Conservation (phyloP, 2,113 vertebrate species). For the Mormyrus lacerda region DNA sequence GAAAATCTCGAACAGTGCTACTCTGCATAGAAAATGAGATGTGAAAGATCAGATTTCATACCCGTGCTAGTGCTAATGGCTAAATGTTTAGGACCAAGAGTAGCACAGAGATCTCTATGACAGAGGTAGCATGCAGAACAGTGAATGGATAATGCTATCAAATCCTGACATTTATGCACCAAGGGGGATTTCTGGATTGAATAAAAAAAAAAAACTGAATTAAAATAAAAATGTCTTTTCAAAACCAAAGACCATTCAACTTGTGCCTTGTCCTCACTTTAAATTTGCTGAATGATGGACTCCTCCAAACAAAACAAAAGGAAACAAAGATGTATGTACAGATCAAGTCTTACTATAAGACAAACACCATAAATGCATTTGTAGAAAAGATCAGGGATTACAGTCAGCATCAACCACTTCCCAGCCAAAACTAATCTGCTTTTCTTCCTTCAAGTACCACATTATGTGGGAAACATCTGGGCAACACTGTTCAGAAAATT, state of each 20-base stretch:
- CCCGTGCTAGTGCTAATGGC: not conserved
- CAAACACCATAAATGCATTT: conserved; percentile 62
- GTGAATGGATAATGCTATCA: not conserved
- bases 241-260: conserved; percentile 51
- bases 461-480: conserved; percentile 36
- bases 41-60: not conserved
- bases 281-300: conserved; percentile 51
- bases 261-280: conserved; percentile 36
- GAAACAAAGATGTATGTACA: conserved; percentile 57
- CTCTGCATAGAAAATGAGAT: not conserved
- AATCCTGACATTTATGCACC: not conserved
- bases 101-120: not conserved
- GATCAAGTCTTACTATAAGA: conserved; percentile 82
- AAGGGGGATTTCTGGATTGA: conserved; percentile 28
- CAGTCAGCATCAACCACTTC: conserved; percentile 60
- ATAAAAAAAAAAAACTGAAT: conserved; percentile 38
- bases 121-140: conserved; percentile 8
- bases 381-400: conserved; percentile 63
- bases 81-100: not conserved
- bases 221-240: conserved; percentile 38
- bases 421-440: conserved; percentile 29
- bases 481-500: conserved; percentile 23
- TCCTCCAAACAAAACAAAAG: conserved; percentile 58
- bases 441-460: conserved; percentile 40
- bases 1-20: not conserved